Base-by-base conservation (phyloP, 2,797 vertebrate species). In the Gobionotothen gibberifrons region DNA sequence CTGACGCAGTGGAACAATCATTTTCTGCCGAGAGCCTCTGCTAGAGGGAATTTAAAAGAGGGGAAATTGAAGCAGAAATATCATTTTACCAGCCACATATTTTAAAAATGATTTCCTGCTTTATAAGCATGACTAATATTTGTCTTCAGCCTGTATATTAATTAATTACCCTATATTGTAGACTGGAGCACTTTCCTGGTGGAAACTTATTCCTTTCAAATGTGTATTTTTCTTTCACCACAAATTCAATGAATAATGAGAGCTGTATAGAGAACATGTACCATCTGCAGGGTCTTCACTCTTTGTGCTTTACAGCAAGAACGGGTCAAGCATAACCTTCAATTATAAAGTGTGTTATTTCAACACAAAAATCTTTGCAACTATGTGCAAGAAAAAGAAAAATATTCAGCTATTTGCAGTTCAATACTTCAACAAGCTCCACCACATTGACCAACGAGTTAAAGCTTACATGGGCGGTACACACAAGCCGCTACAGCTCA, bases 21-120 rank as follows among this genome's bases (percentile, higher is more conserved):
- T 47, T 65, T 83, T 80, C 62, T 74, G 64, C 74, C 36, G n/a
- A 10, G 36, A 74, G 78, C 29, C 65, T 71, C 32, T 55, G 60
- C 62, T 14, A 72, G 54, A 75, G 72, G 19, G 70, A 82, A 88
- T 80, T 78, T 84, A 58, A 70, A 84, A 72, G 4, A 47, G 13
- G 12, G 61, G 48, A 77, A 79, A 80, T 75, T 55, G 48, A 59
- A 70, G 69, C 52, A 72, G 68, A 85, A 80, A 74, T 69, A 83
- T 68, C 2, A 36, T 76, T 78, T 67, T 51, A 52, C 62, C 51
- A 73, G 19, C 14, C 29, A 49, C 22, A 36, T 58, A 44, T 62
- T 83, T 57, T 42, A 51, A 69, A 81, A n/a, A 81, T 7, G n/a
- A 87, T 74, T 64, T 81, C n/a, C 53, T 64, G 58, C 62, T 70